Base-by-base conservation (phyloP, 1,140 invertebrate genomes). In the Idris sp. region DNA sequence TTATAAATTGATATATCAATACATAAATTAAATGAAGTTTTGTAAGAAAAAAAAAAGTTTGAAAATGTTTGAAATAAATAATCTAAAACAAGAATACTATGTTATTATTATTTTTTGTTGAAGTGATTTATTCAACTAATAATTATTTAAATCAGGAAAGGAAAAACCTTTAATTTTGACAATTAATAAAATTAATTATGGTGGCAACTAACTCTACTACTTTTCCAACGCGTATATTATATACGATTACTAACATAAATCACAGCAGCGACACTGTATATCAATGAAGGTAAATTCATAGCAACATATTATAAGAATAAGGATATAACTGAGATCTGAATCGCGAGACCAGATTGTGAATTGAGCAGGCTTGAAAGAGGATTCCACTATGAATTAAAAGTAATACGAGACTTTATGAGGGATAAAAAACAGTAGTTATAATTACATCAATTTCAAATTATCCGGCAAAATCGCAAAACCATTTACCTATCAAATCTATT, bases 141-240 rank as follows among this genome's bases (percentile, higher is more conserved):
- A n/a, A n/a, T n/a, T n/a, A n/a, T n/a, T n/a, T n/a, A n/a, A n/a
- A n/a, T n/a, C n/a, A n/a, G n/a, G n/a, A n/a, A n/a, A n/a, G 13
- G 13, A 36, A 15, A 36, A 36, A 15, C 35, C 14, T 44, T 44
- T 8, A 25, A 26, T 3, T 40, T 61, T 19, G 28, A 15, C 46
- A 67, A 56, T 68, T 58, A 58, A 69, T n/a, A 16, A 69, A 69
- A 59, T 59, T 69, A 35, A 59, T 58, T 69, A 69, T 51, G 40
- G 11, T 28, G 30, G 10, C 6, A 40, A 14, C 49, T 31, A 11
- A 19, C 48, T 9, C 14, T 13, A 25, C 4, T 15, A 15, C 11
- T 26, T 26, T 8, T 19, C 9, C 28, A 22, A 10, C 15, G 38
- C 53, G 54, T 69, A 61, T 61, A 71, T 61, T 61, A 61, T 26